Evolutionary conservation across 2,888 invertebrate genomes (phyloP).

Genomic region (Tyria jacobaeae): DNA sequence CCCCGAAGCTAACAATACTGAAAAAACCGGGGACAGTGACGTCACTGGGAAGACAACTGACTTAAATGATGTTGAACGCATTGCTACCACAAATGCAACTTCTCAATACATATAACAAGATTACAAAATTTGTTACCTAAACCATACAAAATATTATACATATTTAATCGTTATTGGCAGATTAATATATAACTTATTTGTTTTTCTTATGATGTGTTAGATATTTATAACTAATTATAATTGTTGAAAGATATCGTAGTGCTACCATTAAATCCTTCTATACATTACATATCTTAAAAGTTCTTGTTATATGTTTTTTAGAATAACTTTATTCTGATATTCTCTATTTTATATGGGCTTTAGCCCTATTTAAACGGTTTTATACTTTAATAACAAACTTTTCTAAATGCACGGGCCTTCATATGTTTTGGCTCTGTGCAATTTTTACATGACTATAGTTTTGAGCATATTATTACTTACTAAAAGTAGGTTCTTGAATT

Average conservation of each 20-base stretch:
- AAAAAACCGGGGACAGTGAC: conserved; percentile 6
- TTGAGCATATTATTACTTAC: conserved; percentile 26
- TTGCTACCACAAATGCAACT: background rate
- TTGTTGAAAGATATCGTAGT: conserved; percentile 3
- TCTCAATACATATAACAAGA: conserved; percentile 42
- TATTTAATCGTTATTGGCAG: background rate
- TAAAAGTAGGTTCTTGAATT: background rate
- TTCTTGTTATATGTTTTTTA: conserved; percentile 41
- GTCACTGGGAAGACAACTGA: background rate
- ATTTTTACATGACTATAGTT: conserved; percentile 20
- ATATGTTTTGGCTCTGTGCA: conserved; percentile 79
- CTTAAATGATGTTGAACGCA: background rate
- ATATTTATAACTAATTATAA: conserved; percentile 7
- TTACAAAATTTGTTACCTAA: conserved; percentile 11
- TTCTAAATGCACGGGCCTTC: conserved; percentile 67
- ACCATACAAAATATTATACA: conserved; percentile 1
- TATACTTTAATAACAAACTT: conserved; percentile 30
- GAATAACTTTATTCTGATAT: conserved; percentile 22
- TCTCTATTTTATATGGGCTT: conserved; percentile 36
- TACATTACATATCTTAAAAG: conserved; percentile 29
- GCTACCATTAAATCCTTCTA: conserved; percentile 1
- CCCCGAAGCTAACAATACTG: background rate
- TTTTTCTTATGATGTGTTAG: conserved; percentile 4
- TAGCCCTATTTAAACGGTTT: conserved; percentile 21
- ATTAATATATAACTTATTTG: conserved; percentile 6